phyloP scores from a whole-genome alignment of 2,888 invertebrate genomes.

The Galeruca laticollis region DNA sequence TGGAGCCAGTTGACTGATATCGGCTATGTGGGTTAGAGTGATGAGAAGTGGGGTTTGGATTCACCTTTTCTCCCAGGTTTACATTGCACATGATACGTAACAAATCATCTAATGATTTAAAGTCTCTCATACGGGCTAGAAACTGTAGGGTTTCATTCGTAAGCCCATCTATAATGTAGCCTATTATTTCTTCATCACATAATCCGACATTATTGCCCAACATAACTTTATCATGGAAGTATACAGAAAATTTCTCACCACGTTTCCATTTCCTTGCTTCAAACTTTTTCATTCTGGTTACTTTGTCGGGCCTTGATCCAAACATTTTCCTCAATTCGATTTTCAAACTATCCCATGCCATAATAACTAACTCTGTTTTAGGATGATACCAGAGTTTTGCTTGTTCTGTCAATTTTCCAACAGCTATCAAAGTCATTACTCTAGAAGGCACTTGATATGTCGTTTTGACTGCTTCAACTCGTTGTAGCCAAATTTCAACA shows the following conservation, averaged over 20 bases:
- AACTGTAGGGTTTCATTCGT: too few species aligned
- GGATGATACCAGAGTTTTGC: constrained; percentile 37
- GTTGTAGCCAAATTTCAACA: constrained; percentile 29
- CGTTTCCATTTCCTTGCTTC: constrained; percentile 34
- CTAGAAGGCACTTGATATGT: constrained; percentile 35
- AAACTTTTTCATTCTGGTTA: constrained; percentile 17
- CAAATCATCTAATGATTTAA: constrained; percentile 11
- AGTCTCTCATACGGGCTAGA: too few species aligned
- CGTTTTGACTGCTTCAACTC: constrained; percentile 27
- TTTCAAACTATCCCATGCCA: constrained; percentile 35
- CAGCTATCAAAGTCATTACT: constrained; percentile 36
- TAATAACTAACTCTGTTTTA: constrained; percentile 25
- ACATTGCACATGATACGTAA: constrained; percentile 19
- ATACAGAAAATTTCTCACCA: constrained; percentile 36
- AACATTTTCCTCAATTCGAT: constrained; percentile 26
- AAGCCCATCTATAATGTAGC: constrained; percentile 41
- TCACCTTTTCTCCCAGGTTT: not conserved
- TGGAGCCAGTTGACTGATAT: not conserved
- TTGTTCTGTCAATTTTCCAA: constrained; percentile 32
- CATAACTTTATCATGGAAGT: constrained; percentile 40
- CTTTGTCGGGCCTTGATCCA: constrained; percentile 3
- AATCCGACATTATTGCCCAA: constrained; percentile 32
- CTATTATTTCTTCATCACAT: constrained; percentile 33
- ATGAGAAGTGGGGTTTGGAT: not conserved
- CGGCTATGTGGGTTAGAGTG: not conserved